A percentile compares a stretch with the other conserved stretches of the same genome.
Conservation (phyloP, 2,113 vertebrate species). For the Ageneiosus marmoratus region DNA sequence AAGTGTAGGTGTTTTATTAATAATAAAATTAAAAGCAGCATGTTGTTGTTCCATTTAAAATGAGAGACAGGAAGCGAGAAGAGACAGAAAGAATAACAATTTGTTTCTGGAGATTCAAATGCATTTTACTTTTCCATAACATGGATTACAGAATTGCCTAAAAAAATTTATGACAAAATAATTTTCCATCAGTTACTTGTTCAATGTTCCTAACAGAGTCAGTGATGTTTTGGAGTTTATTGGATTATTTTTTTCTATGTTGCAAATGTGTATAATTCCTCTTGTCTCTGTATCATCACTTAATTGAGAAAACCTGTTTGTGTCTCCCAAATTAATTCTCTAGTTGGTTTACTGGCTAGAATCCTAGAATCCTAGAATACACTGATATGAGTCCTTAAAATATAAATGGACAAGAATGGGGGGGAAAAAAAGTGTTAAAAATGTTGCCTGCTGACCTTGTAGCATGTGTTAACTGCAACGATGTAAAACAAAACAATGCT, state of each 20-base stretch:
- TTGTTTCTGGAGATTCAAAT: neutral
- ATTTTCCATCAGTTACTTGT: neutral
- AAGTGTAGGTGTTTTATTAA: neutral
- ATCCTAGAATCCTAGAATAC: too few species aligned
- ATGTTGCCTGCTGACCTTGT: neutral
- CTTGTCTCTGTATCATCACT: neutral
- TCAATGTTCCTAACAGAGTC: neutral
- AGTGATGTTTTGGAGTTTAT: neutral
- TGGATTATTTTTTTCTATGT: neutral
- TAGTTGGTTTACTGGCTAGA: conserved; percentile 20
- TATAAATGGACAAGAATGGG: neutral
- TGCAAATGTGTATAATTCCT: neutral
- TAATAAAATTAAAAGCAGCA: neutral
- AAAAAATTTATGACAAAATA: neutral
- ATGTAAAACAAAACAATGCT: neutral
- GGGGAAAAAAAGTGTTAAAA: neutral
- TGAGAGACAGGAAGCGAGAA: neutral
- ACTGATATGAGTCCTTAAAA: conserved; percentile 15
- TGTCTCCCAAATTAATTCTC: neutral
- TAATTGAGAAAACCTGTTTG: conserved; percentile 16
- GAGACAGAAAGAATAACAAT: neutral
- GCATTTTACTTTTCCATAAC: neutral
- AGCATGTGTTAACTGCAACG: neutral
- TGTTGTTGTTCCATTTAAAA: neutral
- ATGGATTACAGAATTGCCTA: neutral